phyloP scores from a whole-genome alignment of 2,113 vertebrate genomes.

The Boulengeromyrus knoepffleri region DNA sequence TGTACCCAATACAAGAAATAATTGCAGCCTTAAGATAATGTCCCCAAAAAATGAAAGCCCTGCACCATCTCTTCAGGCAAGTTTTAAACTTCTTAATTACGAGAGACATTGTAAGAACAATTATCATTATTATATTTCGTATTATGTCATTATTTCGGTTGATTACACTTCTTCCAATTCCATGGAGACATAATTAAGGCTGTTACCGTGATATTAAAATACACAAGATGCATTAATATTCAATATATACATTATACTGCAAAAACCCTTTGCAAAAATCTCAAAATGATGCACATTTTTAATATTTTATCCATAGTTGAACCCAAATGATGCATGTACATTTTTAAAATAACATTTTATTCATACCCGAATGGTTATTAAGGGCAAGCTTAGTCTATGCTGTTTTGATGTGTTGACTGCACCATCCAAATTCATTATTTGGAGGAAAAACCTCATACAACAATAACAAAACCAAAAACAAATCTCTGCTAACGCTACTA shows the following conservation, averaged over 20 bases:
- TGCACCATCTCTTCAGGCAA: neutral
- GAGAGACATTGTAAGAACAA: constrained; percentile 3
- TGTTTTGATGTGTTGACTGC: neutral
- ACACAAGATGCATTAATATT: neutral
- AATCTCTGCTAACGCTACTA: neutral
- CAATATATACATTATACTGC: neutral
- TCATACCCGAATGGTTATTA: neutral
- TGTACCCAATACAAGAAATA: neutral
- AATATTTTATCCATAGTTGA: neutral
- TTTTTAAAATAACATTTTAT: neutral
- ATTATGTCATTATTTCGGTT: neutral
- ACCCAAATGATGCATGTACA: neutral
- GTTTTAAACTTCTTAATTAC: constrained; percentile 5
- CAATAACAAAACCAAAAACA: neutral
- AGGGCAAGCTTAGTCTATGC: neutral
- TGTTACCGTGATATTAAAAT: neutral
- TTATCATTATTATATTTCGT: constrained; percentile 7
- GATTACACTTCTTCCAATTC: neutral
- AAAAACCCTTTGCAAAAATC: neutral
- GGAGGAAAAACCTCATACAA: neutral
- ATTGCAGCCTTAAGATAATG: neutral
- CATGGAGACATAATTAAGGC: neutral
- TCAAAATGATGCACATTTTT: neutral
- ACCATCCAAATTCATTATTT: neutral
- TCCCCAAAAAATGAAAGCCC: neutral